Conservation (phyloP, 2,888 invertebrate genomes). For the Folsomia manolachei region DNA sequence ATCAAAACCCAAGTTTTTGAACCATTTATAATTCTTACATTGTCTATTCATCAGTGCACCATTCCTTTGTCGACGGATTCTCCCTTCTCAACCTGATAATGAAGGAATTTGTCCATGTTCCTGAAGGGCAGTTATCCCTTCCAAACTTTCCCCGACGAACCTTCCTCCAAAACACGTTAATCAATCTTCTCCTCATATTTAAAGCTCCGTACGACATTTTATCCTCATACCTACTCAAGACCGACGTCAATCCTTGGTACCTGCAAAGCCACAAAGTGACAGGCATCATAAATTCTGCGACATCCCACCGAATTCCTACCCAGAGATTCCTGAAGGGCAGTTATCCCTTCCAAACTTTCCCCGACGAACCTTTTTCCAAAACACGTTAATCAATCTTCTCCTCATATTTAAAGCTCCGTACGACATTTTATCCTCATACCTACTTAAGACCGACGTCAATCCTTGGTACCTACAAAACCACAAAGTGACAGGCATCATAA, state of each 20-base stretch:
- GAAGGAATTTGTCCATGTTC: not conserved
- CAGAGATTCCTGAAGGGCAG: not conserved
- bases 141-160: not conserved
- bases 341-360: not conserved
- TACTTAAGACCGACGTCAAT: not conserved
- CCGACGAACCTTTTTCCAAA: not conserved
- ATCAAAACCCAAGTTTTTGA: no score
- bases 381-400: not conserved
- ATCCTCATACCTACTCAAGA: not conserved
- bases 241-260: slow-evolving; percentile 8
- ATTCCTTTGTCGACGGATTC: slow-evolving; percentile 9
- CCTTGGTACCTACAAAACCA: slow-evolving; percentile 8
- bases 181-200: not conserved
- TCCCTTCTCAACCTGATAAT: slow-evolving; percentile 5
- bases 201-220: slow-evolving; percentile 10
- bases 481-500: not conserved
- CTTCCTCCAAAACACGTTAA: not conserved
- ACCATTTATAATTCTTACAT: no score
- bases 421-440: not conserved
- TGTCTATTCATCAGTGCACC: slow-evolving; percentile 12
- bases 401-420: slow-evolving; percentile 12
- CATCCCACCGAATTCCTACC: not conserved
- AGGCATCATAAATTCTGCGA: not conserved
- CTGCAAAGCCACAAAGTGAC: slow-evolving; percentile 1
- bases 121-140: not conserved